phyloP scores from a whole-genome alignment of 2,113 vertebrate species.

The Junco hyemalis region DNA sequence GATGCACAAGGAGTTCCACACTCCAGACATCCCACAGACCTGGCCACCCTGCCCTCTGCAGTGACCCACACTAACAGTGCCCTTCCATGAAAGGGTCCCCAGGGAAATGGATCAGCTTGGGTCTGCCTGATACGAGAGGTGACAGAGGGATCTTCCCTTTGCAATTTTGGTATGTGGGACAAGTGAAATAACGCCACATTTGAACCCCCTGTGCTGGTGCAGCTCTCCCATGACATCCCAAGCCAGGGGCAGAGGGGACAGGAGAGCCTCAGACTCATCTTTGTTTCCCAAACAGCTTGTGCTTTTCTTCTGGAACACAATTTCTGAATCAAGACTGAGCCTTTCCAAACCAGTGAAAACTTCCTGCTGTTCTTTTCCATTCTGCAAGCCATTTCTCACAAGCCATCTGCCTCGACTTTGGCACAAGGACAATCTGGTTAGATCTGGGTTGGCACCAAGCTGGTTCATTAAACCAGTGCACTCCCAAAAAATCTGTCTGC shows the following conservation, averaged over 20 bases:
- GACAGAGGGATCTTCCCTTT: neutral
- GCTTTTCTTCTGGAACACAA: neutral
- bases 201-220: neutral
- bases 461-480: neutral
- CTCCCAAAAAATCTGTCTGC: neutral
- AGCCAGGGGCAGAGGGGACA: neutral
- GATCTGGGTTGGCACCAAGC: neutral
- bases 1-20: accelerated
- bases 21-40: neutral
- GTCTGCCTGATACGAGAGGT: neutral
- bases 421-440: neutral
- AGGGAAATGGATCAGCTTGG: neutral
- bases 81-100: neutral
- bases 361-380: neutral
- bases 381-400: neutral
- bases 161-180: neutral
- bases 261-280: neutral
- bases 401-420: neutral
- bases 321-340: neutral
- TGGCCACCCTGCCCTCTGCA: neutral
- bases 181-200: neutral
- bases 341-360: neutral
- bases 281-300: neutral
- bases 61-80: accelerated
- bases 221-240: neutral